These are phyloP conservation scores for Sphecodes monilicornis DNA, from an alignment of 2,888 invertebrate genomes.

Conservation along the genomic window DNA sequence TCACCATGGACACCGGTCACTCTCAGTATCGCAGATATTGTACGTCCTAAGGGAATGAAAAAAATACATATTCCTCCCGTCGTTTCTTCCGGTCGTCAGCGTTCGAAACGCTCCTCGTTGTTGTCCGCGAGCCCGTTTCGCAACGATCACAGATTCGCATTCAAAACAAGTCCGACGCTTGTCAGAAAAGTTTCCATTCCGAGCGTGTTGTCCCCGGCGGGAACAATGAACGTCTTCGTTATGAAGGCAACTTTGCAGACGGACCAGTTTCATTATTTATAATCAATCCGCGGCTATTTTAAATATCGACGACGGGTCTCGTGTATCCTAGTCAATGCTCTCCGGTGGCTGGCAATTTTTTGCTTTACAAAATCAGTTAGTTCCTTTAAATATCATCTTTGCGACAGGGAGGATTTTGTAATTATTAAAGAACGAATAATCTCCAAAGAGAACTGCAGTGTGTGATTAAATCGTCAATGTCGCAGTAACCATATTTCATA, in stretches of 20 bases:
- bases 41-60: constrained; percentile 65
- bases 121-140: background rate
- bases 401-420: too few species aligned
- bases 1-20: constrained; percentile 78
- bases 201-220: constrained; percentile 31
- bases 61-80: background rate
- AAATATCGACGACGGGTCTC: background rate
- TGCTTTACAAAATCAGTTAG: background rate
- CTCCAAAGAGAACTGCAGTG: too few species aligned
- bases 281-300: background rate
- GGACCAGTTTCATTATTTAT: constrained; percentile 6
- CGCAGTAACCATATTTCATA: too few species aligned
- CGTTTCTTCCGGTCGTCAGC: background rate
- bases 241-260: constrained; percentile 21
- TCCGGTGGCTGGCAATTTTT: background rate
- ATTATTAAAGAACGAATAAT: too few species aligned
- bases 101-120: background rate
- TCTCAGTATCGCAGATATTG: constrained; percentile 79
- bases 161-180: constrained; percentile 17
- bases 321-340: background rate
- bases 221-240: constrained; percentile 48
- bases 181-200: constrained; percentile 59
- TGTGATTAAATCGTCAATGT: too few species aligned
- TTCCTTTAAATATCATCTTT: background rate
- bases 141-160: background rate